These are phyloP conservation scores for Thaleichthys pacificus DNA, from an alignment of 2,797 vertebrate genomes.

Conservation along the genomic window DNA sequence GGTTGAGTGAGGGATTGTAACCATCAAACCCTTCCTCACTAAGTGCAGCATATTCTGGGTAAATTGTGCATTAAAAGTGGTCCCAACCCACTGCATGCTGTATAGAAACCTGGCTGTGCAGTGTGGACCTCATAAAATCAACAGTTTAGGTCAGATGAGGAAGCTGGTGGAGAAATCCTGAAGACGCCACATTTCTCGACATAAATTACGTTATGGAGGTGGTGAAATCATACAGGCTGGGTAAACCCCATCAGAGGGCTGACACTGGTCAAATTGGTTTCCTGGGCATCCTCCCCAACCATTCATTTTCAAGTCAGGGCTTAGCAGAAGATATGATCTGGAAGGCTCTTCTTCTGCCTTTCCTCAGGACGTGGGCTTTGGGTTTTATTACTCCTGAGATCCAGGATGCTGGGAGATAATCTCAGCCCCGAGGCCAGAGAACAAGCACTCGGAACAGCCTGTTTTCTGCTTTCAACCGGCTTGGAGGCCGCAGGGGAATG, in stretches of 20 bases:
- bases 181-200: not conserved
- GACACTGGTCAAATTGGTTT: constrained; percentile 46
- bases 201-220: constrained; percentile 10
- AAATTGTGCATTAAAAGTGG: not conserved
- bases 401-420: constrained; percentile 50
- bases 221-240: not conserved
- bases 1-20: not conserved
- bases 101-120: not conserved
- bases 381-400: constrained; percentile 50
- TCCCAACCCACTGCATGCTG: not conserved
- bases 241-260: constrained; percentile 2
- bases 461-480: constrained; percentile 35
- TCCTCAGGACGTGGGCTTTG: constrained; percentile 34
- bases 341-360: constrained; percentile 35
- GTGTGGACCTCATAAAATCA: not conserved
- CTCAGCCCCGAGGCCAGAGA: constrained; percentile 29
- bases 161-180: not conserved
- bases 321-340: constrained; percentile 41
- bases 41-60: not conserved
- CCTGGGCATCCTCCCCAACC: constrained; percentile 29
- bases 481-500: constrained; percentile 28
- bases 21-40: not conserved
- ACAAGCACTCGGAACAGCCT: constrained; percentile 45
- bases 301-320: constrained; percentile 40
- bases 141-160: not conserved